These are phyloP conservation scores for Sminthurides bifidus DNA, from an alignment of 1,140 invertebrate genomes.

Conservation along the genomic window DNA sequence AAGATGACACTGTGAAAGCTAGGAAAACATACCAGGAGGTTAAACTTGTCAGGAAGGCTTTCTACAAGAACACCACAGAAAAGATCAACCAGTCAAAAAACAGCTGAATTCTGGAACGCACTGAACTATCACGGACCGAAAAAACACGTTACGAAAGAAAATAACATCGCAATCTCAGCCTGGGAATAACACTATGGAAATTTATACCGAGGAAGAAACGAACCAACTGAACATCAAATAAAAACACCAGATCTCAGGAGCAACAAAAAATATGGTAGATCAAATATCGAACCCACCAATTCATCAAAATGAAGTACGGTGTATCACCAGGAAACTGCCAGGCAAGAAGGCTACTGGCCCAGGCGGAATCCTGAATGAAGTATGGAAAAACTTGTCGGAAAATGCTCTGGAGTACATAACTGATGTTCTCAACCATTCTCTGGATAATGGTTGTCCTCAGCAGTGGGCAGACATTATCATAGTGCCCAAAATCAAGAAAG, in stretches of 20 bases:
- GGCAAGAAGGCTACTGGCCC: slow-evolving; percentile 30
- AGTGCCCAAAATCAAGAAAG: slow-evolving; percentile 28
- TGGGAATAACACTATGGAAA: background rate
- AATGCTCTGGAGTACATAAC: background rate
- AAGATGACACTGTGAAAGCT: too few species aligned
- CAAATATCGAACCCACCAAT: background rate
- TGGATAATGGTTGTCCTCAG: background rate
- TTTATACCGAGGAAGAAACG: background rate
- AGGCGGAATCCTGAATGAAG: slow-evolving; percentile 30
- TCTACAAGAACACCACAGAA: background rate
- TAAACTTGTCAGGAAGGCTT: background rate
- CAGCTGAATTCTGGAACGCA: background rate
- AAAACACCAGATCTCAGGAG: too few species aligned
- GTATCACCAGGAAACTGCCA: slow-evolving; percentile 19
- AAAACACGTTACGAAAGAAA: background rate
- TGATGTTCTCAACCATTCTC: background rate
- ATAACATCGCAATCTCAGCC: background rate
- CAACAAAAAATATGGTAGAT: background rate
- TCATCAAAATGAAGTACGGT: background rate
- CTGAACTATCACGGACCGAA: background rate
- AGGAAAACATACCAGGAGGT: background rate
- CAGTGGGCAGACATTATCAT: slow-evolving; percentile 16
- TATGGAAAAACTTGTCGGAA: slow-evolving; percentile 19
- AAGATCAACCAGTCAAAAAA: background rate
- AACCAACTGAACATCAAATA: background rate